Percentiles rank a stretch among this genome's conserved stretches.
phyloP scores from a whole-genome alignment of 2,888 invertebrate species.

The Noctua comes region DNA sequence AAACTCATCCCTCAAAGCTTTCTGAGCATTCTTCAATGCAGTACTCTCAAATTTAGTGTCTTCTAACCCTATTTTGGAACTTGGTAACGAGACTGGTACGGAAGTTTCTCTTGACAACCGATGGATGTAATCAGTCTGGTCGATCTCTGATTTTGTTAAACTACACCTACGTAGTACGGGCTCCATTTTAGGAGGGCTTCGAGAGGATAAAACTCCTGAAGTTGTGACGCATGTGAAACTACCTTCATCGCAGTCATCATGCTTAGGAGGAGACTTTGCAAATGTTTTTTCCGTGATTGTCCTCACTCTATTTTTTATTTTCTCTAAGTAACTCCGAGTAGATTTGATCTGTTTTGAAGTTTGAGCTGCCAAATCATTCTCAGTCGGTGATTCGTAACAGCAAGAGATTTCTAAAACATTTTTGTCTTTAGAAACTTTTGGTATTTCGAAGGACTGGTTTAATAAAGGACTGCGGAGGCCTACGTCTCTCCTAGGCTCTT shows the following conservation, averaged over 20 bases:
- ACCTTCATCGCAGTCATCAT: conserved; percentile 89
- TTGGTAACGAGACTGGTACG: conserved; percentile 84
- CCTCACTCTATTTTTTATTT: conserved; percentile 91
- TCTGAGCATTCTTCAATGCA: conserved; percentile 83
- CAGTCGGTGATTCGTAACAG: conserved; percentile 90
- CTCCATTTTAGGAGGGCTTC: conserved; percentile 79
- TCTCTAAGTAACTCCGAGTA: conserved; percentile 91
- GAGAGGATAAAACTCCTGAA: conserved; percentile 92
- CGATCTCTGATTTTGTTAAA: conserved; percentile 93
- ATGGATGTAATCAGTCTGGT: conserved; percentile 91
- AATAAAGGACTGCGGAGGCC: conserved; percentile 77
- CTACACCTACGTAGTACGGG: conserved; percentile 88
- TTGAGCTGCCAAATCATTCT: conserved; percentile 85
- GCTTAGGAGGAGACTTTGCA: conserved; percentile 87
- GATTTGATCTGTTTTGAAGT: conserved; percentile 88
- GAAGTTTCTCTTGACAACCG: conserved; percentile 84
- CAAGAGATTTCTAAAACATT: conserved; percentile 92
- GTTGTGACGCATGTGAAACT: conserved; percentile 93
- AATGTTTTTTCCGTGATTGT: conserved; percentile 90
- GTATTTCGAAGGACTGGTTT: conserved; percentile 79
- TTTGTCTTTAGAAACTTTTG: conserved; percentile 86
- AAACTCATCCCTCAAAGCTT: conserved; percentile 79
- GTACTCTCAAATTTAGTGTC: conserved; percentile 85
- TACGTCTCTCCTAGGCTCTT: conserved; percentile 82
- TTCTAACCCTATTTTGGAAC: conserved; percentile 76